These are phyloP conservation scores for Spondyliosoma cantharus DNA, from an alignment of 2,797 vertebrate genomes.

Conservation along the genomic window DNA sequence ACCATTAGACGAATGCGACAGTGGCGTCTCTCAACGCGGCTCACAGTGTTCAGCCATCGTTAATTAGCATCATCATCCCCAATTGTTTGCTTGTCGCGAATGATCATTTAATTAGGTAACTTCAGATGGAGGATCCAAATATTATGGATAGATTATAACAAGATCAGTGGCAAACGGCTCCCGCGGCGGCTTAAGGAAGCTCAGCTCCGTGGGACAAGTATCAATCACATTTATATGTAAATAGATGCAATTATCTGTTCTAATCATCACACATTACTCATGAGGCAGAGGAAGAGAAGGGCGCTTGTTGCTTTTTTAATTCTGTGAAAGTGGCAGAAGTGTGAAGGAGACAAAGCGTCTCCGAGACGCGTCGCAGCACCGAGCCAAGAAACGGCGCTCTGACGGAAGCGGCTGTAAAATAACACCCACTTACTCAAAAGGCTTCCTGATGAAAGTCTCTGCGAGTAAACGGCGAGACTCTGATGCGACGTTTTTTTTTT, in stretches of 20 bases:
- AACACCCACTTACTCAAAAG: slow-evolving; percentile 35
- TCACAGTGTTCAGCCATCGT: slow-evolving; percentile 48
- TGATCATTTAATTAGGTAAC: slow-evolving; percentile 78
- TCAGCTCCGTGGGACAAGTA: slow-evolving; percentile 60
- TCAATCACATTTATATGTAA: slow-evolving; percentile 79
- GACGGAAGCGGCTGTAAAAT: slow-evolving; percentile 51
- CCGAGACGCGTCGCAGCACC: slow-evolving; percentile 9
- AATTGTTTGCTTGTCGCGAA: slow-evolving; percentile 72
- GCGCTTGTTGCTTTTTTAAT: slow-evolving; percentile 48
- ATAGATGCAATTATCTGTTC: slow-evolving; percentile 75
- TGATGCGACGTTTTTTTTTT: slow-evolving; percentile 23
- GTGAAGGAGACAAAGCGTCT: slow-evolving; percentile 59
- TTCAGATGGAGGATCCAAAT: slow-evolving; percentile 74
- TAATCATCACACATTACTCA: slow-evolving; percentile 68
- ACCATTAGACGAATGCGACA: slow-evolving; percentile 36
- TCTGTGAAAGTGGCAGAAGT: slow-evolving; percentile 52
- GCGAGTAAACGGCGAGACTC: slow-evolving; percentile 21
- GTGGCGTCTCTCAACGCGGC: slow-evolving; percentile 26
- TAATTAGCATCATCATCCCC: slow-evolving; percentile 72
- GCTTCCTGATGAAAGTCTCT: slow-evolving; percentile 38
- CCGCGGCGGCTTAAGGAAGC: slow-evolving; percentile 59
- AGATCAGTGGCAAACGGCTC: slow-evolving; percentile 60
- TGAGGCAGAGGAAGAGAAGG: slow-evolving; percentile 24
- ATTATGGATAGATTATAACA: slow-evolving; percentile 70
- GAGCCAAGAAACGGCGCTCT: slow-evolving; percentile 42